Conservation (phyloP, 2,113 vertebrate genomes). For the Talpa occidentalis region DNA sequence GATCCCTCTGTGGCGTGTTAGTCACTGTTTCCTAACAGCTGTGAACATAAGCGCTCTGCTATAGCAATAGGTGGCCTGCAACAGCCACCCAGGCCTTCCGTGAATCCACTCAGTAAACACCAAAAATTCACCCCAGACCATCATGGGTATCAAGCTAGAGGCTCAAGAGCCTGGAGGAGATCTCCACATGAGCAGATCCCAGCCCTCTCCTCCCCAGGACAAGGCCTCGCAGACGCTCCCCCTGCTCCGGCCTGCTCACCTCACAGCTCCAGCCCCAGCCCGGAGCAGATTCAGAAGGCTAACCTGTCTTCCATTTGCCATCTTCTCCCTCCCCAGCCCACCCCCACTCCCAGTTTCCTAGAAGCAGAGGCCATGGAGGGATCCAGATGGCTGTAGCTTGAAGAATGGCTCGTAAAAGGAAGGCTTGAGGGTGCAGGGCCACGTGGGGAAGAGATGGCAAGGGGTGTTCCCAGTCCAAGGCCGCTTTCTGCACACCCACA, state of each 20-base stretch:
- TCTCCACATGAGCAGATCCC: neutral
- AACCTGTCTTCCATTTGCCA: neutral
- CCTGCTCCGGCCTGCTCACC: neutral
- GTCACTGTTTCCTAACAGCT: neutral
- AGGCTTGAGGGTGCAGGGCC: too few relatives aligned
- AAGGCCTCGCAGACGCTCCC: neutral
- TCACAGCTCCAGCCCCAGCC: neutral
- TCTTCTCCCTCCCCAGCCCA: neutral
- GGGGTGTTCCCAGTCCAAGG: too few relatives aligned
- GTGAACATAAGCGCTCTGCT: rapidly evolving
- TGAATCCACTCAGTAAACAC: rapidly evolving
- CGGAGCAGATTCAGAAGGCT: neutral
- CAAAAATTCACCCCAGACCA: rapidly evolving
- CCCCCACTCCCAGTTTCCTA: neutral
- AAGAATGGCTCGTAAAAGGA: too few relatives aligned
- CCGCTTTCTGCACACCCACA: too few relatives aligned
- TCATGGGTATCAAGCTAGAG: rapidly evolving
- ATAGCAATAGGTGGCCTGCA: neutral
- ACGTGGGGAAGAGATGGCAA: too few relatives aligned
- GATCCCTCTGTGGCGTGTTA: neutral
- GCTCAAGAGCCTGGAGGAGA: neutral
- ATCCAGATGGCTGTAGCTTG: neutral
- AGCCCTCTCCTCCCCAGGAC: neutral
- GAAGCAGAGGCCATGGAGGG: neutral
- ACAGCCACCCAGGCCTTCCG: neutral